Evolutionary conservation across 2,797 vertebrate genomes (phyloP).

Genomic region (Miichthys miiuy): DNA sequence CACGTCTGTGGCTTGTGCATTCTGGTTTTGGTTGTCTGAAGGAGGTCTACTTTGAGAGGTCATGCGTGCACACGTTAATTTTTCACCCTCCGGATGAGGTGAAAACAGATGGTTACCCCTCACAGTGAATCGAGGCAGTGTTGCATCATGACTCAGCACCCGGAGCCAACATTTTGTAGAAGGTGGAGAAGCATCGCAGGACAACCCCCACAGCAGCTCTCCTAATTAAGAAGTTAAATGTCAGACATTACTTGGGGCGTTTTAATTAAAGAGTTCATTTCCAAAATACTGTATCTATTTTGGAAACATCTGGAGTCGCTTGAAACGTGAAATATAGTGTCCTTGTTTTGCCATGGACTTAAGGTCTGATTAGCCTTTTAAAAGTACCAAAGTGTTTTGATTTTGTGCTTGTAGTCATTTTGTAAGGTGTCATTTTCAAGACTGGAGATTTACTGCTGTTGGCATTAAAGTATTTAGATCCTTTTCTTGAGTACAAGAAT

Average conservation of each 20-base stretch:
- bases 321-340: background rate
- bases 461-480: too few species aligned
- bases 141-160: slow-evolving; percentile 62
- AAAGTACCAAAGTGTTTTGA: slow-evolving; percentile 29
- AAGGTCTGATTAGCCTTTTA: slow-evolving; percentile 12
- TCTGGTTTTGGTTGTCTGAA: slow-evolving; percentile 54
- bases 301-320: slow-evolving; percentile 55
- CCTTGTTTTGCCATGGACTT: slow-evolving; percentile 47
- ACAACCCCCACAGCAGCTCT: slow-evolving; percentile 19
- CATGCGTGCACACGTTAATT: slow-evolving; percentile 39
- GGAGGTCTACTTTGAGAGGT: slow-evolving; percentile 57
- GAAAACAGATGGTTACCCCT: slow-evolving; percentile 71
- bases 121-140: slow-evolving; percentile 30
- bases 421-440: slow-evolving; percentile 1
- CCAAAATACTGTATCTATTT: slow-evolving; percentile 58
- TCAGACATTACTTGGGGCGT: slow-evolving; percentile 45
- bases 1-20: slow-evolving; percentile 31
- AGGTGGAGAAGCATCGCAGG: slow-evolving; percentile 1
- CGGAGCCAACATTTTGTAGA: slow-evolving; percentile 34
- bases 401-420: slow-evolving; percentile 14
- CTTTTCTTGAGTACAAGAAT: background rate
- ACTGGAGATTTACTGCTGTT: background rate
- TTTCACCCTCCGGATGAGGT: slow-evolving; percentile 53
- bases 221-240: slow-evolving; percentile 64
- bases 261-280: slow-evolving; percentile 55